phyloP scores from a whole-genome alignment of 2,113 vertebrate genomes.

The Uria lomvia region DNA sequence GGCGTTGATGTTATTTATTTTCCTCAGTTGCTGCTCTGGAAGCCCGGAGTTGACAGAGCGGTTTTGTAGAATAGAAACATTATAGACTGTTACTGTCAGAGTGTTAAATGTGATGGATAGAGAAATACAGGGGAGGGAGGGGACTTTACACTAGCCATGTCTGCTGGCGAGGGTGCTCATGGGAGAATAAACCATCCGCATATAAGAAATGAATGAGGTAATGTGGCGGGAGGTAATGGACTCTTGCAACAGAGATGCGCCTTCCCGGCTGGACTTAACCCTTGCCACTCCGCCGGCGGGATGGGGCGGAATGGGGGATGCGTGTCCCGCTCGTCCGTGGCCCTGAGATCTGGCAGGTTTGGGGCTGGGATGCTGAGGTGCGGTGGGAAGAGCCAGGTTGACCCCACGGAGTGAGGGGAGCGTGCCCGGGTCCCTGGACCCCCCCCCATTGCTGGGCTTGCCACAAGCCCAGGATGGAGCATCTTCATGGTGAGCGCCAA shows the following conservation, averaged over 20 bases:
- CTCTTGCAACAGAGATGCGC: constrained; percentile 87
- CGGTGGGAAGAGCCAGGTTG: neutral
- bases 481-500: neutral
- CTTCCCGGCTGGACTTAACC: constrained; percentile 81
- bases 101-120: constrained; percentile 99
- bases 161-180: constrained; percentile 85
- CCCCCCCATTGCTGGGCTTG: accelerated
- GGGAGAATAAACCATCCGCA: constrained; percentile 90
- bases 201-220: constrained; percentile 93
- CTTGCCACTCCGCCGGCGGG: constrained; percentile 1
- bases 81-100: constrained; percentile 99
- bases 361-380: neutral
- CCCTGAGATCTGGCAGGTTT: accelerated
- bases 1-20: constrained; percentile 96
- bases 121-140: constrained; percentile 87
- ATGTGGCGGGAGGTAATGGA: constrained; percentile 95
- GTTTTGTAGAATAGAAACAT: constrained; percentile 99
- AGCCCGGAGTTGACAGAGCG: constrained; percentile 97
- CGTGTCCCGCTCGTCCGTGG: neutral
- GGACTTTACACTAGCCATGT: constrained; percentile 86
- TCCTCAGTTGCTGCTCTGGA: constrained; percentile 94
- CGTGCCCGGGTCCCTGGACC: accelerated
- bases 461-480: neutral
- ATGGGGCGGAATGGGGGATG: accelerated
- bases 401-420: neutral